A percentile compares a stretch with the other conserved stretches of the same genome.
These are phyloP conservation scores for Percopsis transmontana DNA, from an alignment of 2,113 vertebrate genomes.

Conservation along the genomic window DNA sequence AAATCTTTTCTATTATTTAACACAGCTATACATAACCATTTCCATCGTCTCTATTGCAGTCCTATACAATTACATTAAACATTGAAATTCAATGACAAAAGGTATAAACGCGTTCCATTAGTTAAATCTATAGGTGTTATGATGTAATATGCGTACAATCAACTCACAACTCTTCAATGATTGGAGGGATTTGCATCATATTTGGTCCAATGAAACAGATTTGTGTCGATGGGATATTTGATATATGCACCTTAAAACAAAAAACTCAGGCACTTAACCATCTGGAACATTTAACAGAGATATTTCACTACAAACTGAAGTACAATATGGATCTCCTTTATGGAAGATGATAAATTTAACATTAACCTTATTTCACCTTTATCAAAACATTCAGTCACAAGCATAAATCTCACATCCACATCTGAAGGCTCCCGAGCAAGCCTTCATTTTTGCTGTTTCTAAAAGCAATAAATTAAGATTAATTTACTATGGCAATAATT, in stretches of 20 bases:
- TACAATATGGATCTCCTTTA: slow-evolving; percentile 28
- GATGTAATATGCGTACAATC: too few species aligned
- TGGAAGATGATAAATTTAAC: neutral
- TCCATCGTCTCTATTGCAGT: slow-evolving; percentile 1
- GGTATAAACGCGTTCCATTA: too few species aligned
- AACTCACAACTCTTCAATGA: too few species aligned
- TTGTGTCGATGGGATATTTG: neutral
- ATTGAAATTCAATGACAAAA: too few species aligned
- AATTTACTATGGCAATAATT: slow-evolving; percentile 29
- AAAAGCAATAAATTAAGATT: slow-evolving; percentile 63
- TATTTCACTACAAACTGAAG: neutral
- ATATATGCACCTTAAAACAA: slow-evolving; percentile 38
- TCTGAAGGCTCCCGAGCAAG: slow-evolving; percentile 1
- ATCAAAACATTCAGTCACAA: slow-evolving; percentile 1
- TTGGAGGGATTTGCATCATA: too few species aligned
- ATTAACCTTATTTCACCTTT: neutral
- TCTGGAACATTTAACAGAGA: neutral
- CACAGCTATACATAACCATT: slow-evolving; percentile 23
- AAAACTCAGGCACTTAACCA: slow-evolving; percentile 65
- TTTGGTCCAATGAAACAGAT: too few species aligned
- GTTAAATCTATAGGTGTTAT: too few species aligned
- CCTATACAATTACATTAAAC: too few species aligned
- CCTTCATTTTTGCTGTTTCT: slow-evolving; percentile 14
- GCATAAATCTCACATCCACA: slow-evolving; percentile 13
- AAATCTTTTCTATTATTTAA: slow-evolving; percentile 22